Percentiles rank a stretch among this genome's conserved stretches.
Evolutionary conservation across 2,113 vertebrate species (phyloP).

Genomic region (Dipodomys ordii): DNA sequence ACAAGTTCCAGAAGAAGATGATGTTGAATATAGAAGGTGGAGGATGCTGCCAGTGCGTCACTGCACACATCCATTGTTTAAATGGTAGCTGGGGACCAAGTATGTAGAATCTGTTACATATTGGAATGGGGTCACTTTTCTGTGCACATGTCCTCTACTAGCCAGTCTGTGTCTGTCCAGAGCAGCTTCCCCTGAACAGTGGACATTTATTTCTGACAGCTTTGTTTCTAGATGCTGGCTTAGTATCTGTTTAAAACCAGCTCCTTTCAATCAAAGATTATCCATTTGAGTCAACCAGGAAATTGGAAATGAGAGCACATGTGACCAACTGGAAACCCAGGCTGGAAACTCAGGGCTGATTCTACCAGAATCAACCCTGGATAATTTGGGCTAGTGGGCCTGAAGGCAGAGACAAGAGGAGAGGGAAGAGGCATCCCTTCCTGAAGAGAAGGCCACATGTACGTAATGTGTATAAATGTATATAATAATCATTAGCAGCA

Average conservation of each 20-base stretch:
- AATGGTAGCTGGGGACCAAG: rapidly evolving
- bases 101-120: neutral
- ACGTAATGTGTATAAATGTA: conserved; percentile 85
- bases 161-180: neutral
- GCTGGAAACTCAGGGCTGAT: neutral
- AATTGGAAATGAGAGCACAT: neutral
- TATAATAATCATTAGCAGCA: conserved; percentile 88
- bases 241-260: neutral
- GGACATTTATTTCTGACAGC: neutral
- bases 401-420: neutral
- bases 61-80: neutral
- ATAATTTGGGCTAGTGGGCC: neutral
- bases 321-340: neutral
- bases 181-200: neutral
- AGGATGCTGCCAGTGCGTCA: rapidly evolving
- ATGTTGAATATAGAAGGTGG: neutral
- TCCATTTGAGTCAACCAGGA: neutral
- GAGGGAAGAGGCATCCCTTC: neutral
- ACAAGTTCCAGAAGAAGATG: neutral
- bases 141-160: neutral
- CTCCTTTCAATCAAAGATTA: neutral
- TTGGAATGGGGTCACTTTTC: too few relatives aligned
- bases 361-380: neutral
- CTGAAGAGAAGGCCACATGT: conserved; percentile 72
- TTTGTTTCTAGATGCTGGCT: neutral